Evolutionary conservation across 92 coral and sea anemone species (phyloP).

Genomic region (Actinostola sp.): DNA sequence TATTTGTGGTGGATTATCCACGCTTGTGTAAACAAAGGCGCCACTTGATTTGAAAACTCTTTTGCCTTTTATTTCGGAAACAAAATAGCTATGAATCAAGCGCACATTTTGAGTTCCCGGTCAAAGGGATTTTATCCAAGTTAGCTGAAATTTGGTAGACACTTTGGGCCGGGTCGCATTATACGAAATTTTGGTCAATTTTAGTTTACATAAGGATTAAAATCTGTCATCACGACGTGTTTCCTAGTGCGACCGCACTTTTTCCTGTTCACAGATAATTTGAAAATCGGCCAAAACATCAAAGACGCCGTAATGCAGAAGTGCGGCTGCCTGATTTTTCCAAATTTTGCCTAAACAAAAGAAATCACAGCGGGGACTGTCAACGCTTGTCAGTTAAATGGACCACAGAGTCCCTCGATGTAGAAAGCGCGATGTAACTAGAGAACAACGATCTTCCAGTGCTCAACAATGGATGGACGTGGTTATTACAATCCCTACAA

Average conservation of each 20-base stretch:
- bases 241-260: too few relatives aligned
- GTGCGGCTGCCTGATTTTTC: slow-evolving; percentile 47
- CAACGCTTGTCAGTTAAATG: slow-evolving; percentile 22
- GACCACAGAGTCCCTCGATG: neutral
- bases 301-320: slow-evolving; percentile 45
- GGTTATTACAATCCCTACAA: too few relatives aligned
- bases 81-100: too few relatives aligned
- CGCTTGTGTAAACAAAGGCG: too few relatives aligned
- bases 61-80: too few relatives aligned
- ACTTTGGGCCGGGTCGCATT: slow-evolving; percentile 42
- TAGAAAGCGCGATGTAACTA: neutral
- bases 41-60: too few relatives aligned
- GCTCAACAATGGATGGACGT: too few relatives aligned
- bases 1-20: too few relatives aligned
- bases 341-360: slow-evolving; percentile 27
- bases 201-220: slow-evolving; percentile 29
- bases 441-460: neutral
- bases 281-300: slow-evolving; percentile 40
- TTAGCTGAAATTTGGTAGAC: too few relatives aligned
- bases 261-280: slow-evolving; percentile 16
- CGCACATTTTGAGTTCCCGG: too few relatives aligned
- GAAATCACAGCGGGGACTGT: slow-evolving; percentile 43
- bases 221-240: slow-evolving; percentile 38
- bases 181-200: slow-evolving; percentile 29
- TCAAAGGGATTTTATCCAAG: too few relatives aligned